Evolutionary conservation across 1,140 invertebrate species (phyloP).

Genomic region (Mizuhopecten yessoensis): DNA sequence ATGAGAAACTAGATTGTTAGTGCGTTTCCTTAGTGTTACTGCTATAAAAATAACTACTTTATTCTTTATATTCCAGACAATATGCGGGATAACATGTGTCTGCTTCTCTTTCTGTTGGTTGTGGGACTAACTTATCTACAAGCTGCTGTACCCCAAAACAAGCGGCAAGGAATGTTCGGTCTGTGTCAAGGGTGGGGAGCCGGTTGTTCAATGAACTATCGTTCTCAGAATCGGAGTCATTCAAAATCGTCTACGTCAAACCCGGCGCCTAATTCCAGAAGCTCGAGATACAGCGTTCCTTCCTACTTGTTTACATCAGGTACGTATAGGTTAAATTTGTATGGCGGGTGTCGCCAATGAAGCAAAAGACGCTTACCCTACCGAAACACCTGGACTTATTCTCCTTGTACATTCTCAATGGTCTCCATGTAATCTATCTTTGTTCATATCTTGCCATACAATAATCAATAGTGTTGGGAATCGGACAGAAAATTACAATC

Average conservation of each 20-base stretch:
- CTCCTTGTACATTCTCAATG: too few species aligned
- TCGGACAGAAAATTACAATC: too few species aligned
- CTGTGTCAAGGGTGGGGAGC: constrained; percentile 74
- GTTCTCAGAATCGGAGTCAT: neutral
- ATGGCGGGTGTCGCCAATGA: too few species aligned
- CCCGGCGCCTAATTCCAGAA: constrained; percentile 29
- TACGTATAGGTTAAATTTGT: constrained; percentile 44
- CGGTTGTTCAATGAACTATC: constrained; percentile 64
- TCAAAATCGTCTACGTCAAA: neutral
- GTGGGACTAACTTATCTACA: neutral
- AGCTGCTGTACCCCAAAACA: constrained; percentile 47
- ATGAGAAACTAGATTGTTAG: too few species aligned
- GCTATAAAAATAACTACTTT: too few species aligned
- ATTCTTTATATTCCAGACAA: neutral
- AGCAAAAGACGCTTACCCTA: too few species aligned
- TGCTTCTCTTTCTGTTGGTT: constrained; percentile 29
- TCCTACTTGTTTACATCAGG: constrained; percentile 64
- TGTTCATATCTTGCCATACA: too few species aligned
- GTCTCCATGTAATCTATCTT: too few species aligned
- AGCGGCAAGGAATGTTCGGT: constrained; percentile 71
- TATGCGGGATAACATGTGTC: constrained; percentile 1
- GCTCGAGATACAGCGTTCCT: constrained; percentile 51
- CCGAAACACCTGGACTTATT: too few species aligned
- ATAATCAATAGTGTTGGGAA: too few species aligned
- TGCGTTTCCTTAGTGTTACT: too few species aligned